Base-by-base conservation (phyloP, 2,797 vertebrate species). In the Xiphorhynchus erythropygius region DNA sequence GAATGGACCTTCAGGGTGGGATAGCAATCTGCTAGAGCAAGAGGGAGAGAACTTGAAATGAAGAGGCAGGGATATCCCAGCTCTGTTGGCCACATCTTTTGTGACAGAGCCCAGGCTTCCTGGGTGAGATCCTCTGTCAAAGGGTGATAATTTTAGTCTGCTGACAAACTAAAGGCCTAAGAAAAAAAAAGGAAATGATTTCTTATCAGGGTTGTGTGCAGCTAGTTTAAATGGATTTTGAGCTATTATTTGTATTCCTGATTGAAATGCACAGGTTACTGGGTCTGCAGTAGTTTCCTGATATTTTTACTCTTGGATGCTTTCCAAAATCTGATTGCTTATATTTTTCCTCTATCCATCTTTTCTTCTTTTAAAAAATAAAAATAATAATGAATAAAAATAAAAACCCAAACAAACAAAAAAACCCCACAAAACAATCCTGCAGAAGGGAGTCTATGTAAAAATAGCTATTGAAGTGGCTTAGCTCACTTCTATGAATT, bases 321-420 rank as follows among this genome's bases (percentile, higher is more conserved):
- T 76, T 84, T 94, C 91, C 87, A 93, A 73, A 73, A 88, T 95
- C 73, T 83, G 57, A 89, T 89, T 83, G 74, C 41, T 87, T 82
- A 32, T 59, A 33, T 86, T 82, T 82, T 63, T 88, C 71, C 23
- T 81, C 18, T 44, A 73, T 70, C 25, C 3, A 3, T 88, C 63
- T 70, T 68, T 44, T 32, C 2, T 55, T 27, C 22, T 71, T 57
- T 3, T 10, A 28, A 27, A 27, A 28, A 49, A 35, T 23, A 35
- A 44, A 21, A 67, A 78, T 22, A 46, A 42, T 39, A 39, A 39
- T 39, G 39, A 39, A 24, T 47, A 27, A 16, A 28, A 49, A 35
- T 28, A 35, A 70, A 81, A 56, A 47, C 21, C 44, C 44, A 46
- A 46, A 46, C 17, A 37, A 37, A 37, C 21, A 52, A 28, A 25